These are phyloP conservation scores for Sarcophaga bullata DNA, from an alignment of 1,140 invertebrate genomes.

Conservation along the genomic window DNA sequence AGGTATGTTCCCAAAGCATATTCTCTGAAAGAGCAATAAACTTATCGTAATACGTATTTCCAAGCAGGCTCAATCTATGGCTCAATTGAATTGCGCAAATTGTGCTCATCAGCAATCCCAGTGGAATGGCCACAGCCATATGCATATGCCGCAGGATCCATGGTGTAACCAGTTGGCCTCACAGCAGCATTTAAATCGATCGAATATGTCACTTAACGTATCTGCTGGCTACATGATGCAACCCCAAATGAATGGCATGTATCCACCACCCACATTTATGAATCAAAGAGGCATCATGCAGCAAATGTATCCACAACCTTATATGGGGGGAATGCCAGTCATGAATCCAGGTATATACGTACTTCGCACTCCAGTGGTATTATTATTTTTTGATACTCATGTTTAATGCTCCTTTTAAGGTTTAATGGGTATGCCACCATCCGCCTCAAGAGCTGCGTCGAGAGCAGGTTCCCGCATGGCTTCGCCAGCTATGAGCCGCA, in stretches of 20 bases:
- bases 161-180: constrained; percentile 66
- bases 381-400: background rate
- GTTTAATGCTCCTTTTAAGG: constrained; percentile 45
- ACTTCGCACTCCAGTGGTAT: background rate
- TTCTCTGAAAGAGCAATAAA: background rate
- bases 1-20: constrained; percentile 49
- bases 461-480: constrained; percentile 70
- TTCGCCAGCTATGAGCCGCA: constrained; percentile 77
- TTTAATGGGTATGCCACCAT: constrained; percentile 56
- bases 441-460: constrained; percentile 66
- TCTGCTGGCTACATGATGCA: constrained; percentile 66
- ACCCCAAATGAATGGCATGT: constrained; percentile 65
- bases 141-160: constrained; percentile 48
- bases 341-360: constrained; percentile 57
- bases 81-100: constrained; percentile 71
- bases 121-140: constrained; percentile 49
- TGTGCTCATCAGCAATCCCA: constrained; percentile 50
- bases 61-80: constrained; percentile 76
- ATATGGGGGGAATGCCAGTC: constrained; percentile 55
- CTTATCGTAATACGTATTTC: constrained; percentile 42
- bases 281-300: constrained; percentile 59
- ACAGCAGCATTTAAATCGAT: constrained; percentile 71
- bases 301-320: constrained; percentile 58
- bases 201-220: constrained; percentile 74
- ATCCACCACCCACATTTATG: constrained; percentile 63